Percentiles rank a stretch among this genome's conserved stretches.
Conservation (phyloP, 35 echinoderm and acorn worm species). For the Chiridota heheva region DNA sequence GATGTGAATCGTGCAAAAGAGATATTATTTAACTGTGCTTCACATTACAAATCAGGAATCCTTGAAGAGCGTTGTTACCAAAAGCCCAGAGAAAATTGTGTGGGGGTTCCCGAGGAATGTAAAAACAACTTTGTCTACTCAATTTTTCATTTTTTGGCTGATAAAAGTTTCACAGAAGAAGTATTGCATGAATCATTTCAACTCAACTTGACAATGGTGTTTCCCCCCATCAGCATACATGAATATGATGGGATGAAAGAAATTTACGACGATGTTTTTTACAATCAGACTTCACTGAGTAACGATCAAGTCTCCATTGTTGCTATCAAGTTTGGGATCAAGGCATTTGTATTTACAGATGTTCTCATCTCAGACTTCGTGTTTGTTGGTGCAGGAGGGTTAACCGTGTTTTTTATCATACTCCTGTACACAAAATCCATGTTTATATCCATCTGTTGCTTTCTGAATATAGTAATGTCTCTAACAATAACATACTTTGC, state of each 20-base stretch:
- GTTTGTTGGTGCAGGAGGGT: conserved; percentile 42
- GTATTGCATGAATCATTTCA: neutral
- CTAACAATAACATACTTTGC: conserved; percentile 63
- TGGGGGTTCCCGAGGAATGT: neutral
- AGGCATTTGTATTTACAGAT: conserved; percentile 47
- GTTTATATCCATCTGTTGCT: conserved; percentile 63
- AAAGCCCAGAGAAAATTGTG: neutral
- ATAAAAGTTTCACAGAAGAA: neutral
- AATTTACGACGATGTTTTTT: conserved; percentile 37
- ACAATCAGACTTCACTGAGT: conserved; percentile 3
- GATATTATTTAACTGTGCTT: conserved; percentile 28
- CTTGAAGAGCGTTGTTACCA: neutral
- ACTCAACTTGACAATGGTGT: conserved; percentile 14
- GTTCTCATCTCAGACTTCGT: conserved; percentile 60
- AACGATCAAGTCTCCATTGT: conserved; percentile 31
- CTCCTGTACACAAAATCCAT: conserved; percentile 79
- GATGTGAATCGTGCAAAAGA: conserved; percentile 25
- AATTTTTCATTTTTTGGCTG: conserved; percentile 34
- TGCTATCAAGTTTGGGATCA: conserved; percentile 50
- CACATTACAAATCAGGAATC: neutral
- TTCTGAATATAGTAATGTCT: conserved; percentile 72
- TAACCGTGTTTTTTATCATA: conserved; percentile 58
- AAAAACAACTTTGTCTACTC: neutral
- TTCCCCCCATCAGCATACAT: neutral
- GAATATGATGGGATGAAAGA: neutral